Base-by-base conservation (phyloP, 2,113 vertebrate genomes). In the Tetrax tetrax region DNA sequence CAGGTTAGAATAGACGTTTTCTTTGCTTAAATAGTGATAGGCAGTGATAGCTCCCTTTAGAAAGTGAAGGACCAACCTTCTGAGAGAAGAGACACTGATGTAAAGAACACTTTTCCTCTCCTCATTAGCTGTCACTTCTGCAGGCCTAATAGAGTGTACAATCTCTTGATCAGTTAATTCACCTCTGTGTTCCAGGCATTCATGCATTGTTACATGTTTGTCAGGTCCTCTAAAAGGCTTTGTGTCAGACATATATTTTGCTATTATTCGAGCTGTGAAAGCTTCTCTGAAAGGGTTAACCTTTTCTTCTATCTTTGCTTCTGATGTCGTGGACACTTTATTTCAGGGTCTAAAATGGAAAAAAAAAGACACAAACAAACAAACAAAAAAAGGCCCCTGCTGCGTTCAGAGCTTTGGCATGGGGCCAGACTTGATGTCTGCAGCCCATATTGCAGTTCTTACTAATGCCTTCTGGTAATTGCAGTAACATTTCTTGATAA, bases 401-500 rank as follows among this genome's bases (percentile, higher is more conserved):
- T 50, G 43, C 24, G 56, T 91, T 88, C 29, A 61, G 80, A 50
- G n/a, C 48, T 41, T 96, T 96, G 96, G 68, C 5, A 2, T 1
- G 5, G 10, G 29, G 35, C 51, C 72, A 71, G 15, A 81, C 24
- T 60, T 72, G 41, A 8, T 91, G 70, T 57, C 80, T n/a, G 31
- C 47, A 61, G 53, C 8, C 17, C 29, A 3, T 82, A 69, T 75
- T 7, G 0, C 14, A 64, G 68, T 96, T 93, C 54, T 95, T 61
- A 45, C 27, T 68, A 35, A 66, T 63, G 50, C 50, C 35, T 88
- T 61, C 75, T 60, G 56, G 64, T 93, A 89, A 89, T 85, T 70
- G 48, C 70, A 43, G 66, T 79, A 61, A 38, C n/a, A 24, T 95
- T 97, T 93, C 89, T 95, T 93, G 50, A 35, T 87, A 61, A 75